Percentiles rank a stretch among this genome's conserved stretches.
Evolutionary conservation across 2,888 invertebrate genomes (phyloP).

Genomic region (Enchytraeus crypticus): DNA sequence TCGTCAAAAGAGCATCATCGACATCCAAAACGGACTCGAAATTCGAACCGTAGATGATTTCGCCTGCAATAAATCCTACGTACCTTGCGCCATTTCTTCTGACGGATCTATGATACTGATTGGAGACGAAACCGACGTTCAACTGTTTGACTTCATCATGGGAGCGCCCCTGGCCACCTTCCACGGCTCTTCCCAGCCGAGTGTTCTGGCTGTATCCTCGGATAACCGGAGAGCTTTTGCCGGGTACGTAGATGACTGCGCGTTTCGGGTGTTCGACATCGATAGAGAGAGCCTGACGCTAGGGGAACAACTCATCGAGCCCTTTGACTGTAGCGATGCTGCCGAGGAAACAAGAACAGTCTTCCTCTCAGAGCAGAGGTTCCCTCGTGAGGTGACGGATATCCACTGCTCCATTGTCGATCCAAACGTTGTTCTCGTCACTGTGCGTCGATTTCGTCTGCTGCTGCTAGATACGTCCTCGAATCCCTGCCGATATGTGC

Average conservation of each 20-base stretch:
- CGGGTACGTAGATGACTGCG: slow-evolving; percentile 30
- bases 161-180: slow-evolving; percentile 11
- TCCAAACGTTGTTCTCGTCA: slow-evolving; percentile 18
- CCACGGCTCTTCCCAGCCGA: slow-evolving; percentile 22
- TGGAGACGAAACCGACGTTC: slow-evolving; percentile 18
- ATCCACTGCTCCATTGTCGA: slow-evolving; percentile 17
- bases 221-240: slow-evolving; percentile 29
- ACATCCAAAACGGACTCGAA: slow-evolving; percentile 21
- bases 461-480: slow-evolving; percentile 18
- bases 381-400: slow-evolving; percentile 20
- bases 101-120: slow-evolving; percentile 22
- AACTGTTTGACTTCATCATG: slow-evolving; percentile 23
- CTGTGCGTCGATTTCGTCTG: slow-evolving; percentile 20
- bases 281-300: slow-evolving; percentile 17
- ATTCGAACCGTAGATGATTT: slow-evolving; percentile 23
- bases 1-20: slow-evolving; percentile 28
- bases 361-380: slow-evolving; percentile 14
- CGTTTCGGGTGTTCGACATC: slow-evolving; percentile 23
- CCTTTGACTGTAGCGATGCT: slow-evolving; percentile 16
- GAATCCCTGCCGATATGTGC: slow-evolving; percentile 7
- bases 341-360: not conserved
- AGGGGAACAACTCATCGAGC: slow-evolving; percentile 10
- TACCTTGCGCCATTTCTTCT: slow-evolving; percentile 26
- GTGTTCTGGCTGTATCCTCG: slow-evolving; percentile 24
- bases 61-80: slow-evolving; percentile 19